phyloP scores from a whole-genome alignment of 2,888 invertebrate species.

The Ischnura elegans region DNA sequence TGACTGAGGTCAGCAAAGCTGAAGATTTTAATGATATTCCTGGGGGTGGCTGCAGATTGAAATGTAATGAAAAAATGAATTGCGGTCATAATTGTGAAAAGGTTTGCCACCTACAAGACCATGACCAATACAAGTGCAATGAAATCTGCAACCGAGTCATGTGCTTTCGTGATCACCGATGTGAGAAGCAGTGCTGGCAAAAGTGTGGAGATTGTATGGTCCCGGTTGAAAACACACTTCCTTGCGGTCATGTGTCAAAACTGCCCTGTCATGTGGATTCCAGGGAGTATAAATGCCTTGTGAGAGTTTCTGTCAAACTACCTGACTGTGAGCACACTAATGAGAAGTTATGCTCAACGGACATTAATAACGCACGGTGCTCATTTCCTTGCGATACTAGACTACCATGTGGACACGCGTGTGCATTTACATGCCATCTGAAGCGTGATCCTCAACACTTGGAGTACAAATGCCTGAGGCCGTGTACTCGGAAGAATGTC shows the following conservation, averaged over 20 bases:
- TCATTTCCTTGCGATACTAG: slow-evolving; percentile 74
- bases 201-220: slow-evolving; percentile 38
- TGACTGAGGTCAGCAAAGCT: neutral
- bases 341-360: slow-evolving; percentile 70
- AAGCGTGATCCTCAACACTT: slow-evolving; percentile 75
- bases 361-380: slow-evolving; percentile 68
- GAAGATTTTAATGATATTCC: slow-evolving; percentile 20
- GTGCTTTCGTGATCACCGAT: slow-evolving; percentile 69
- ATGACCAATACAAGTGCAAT: slow-evolving; percentile 78
- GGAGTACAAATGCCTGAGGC: slow-evolving; percentile 69
- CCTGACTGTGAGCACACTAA: slow-evolving; percentile 32
- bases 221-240: slow-evolving; percentile 52
- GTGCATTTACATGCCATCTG: slow-evolving; percentile 76
- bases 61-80: slow-evolving; percentile 79
- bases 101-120: slow-evolving; percentile 82
- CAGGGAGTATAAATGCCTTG: neutral
- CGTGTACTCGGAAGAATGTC: slow-evolving; percentile 71
- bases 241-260: slow-evolving; percentile 79
- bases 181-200: slow-evolving; percentile 68
- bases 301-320: neutral
- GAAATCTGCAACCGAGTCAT: slow-evolving; percentile 79
- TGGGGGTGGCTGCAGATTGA: slow-evolving; percentile 82
- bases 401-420: slow-evolving; percentile 77
- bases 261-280: slow-evolving; percentile 79
- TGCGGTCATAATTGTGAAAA: slow-evolving; percentile 84